Conservation (phyloP, 2,888 invertebrate species). For the Liopterus haemorrhoidalis region DNA sequence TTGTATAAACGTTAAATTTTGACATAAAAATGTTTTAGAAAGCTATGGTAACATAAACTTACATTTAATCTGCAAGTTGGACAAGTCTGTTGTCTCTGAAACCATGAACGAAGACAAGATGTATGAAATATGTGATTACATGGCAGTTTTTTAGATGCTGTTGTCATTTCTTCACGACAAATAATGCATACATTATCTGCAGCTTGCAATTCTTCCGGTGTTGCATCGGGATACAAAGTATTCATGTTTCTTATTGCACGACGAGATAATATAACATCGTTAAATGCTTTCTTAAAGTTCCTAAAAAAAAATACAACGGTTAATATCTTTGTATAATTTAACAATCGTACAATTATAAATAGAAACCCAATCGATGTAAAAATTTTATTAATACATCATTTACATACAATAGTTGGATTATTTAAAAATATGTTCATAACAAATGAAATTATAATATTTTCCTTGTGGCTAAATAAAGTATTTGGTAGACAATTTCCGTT, state of each 20-base stretch:
- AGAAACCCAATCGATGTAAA: too few species aligned
- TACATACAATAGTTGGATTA: too few species aligned
- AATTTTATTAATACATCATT: too few species aligned
- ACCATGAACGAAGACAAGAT: constrained; percentile 96
- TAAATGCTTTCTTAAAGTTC: constrained; percentile 95
- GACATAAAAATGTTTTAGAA: constrained; percentile 46
- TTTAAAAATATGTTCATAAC: too few species aligned
- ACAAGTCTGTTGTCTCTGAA: constrained; percentile 99
- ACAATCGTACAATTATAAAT: too few species aligned
- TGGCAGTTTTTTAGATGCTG: constrained; percentile 89
- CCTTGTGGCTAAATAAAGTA: too few species aligned
- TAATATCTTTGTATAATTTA: too few species aligned
- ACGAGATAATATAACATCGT: constrained; percentile 93
- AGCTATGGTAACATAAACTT: neutral
- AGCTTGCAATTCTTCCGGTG: constrained; percentile 80
- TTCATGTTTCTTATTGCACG: constrained; percentile 98
- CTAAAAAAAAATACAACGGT: constrained; percentile 49
- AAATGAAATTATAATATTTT: too few species aligned
- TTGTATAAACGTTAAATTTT: neutral
- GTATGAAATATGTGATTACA: constrained; percentile 99
- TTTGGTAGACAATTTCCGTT: too few species aligned
- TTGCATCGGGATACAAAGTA: constrained; percentile 93
- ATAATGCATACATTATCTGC: constrained; percentile 99
- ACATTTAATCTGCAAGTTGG: constrained; percentile 95
- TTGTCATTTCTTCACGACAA: constrained; percentile 73